Conservation (phyloP, 2,797 vertebrate genomes). For the Sebastes alutus region DNA sequence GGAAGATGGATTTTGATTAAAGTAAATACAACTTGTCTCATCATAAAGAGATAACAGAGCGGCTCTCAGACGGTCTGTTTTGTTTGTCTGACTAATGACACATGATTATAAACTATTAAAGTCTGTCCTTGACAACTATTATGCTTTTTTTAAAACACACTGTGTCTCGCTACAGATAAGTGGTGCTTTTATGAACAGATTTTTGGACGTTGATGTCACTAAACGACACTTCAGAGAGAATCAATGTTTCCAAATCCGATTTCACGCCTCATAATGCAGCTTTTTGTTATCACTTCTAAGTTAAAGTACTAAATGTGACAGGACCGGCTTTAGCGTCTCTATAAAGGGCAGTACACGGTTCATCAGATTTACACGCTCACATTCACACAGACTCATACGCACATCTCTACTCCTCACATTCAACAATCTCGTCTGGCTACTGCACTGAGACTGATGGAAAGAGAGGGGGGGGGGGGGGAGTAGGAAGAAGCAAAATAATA, state of each 20-base stretch:
- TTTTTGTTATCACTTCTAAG: conserved; percentile 27
- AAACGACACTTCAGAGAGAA: conserved; percentile 21
- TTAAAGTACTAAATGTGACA: conserved; percentile 49
- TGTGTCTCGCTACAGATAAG: conserved; percentile 6
- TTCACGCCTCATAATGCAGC: conserved; percentile 11
- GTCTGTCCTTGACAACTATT: background rate
- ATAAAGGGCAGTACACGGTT: conserved; percentile 29
- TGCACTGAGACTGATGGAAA: conserved; percentile 71
- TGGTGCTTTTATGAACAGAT: conserved; percentile 8
- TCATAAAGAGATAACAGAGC: conserved; percentile 7
- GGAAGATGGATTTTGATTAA: conserved; percentile 13
- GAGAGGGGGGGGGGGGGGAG: background rate
- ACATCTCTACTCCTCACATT: conserved; percentile 33
- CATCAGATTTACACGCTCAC: conserved; percentile 34
- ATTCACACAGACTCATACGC: conserved; percentile 19
- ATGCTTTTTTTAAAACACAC: conserved; percentile 24
- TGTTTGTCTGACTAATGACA: conserved; percentile 18
- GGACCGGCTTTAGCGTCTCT: conserved; percentile 36
- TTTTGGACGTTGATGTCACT: conserved; percentile 14
- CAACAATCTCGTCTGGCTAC: conserved; percentile 78
- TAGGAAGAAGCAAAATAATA: conserved; percentile 68
- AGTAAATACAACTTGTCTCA: conserved; percentile 14
- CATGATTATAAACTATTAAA: conserved; percentile 5
- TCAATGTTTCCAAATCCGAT: conserved; percentile 34
- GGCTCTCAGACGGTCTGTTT: background rate